Evolutionary conservation across 2,797 vertebrate species (phyloP), one percentile per base, ranked within the genome.

Genomic region (Sitta carolinensis): DNA sequence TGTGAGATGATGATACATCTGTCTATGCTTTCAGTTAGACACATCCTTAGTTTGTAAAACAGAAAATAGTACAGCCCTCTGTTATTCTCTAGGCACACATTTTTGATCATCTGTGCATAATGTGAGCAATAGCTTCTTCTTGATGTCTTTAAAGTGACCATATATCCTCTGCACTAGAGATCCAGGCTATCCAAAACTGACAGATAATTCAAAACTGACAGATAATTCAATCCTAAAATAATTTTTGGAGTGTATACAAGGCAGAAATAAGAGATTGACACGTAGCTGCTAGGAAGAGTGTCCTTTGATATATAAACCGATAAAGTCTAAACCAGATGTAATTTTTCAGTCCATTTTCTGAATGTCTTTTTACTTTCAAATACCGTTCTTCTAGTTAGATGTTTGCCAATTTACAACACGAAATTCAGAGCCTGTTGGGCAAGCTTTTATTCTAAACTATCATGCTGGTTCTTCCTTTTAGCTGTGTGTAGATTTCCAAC

Each of bases 261-360:
- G 59, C 72, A 94, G 84, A 84, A 83, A 74, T 67, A 92, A 62
- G n/a, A 89, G 83, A 93, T 84, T 83, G 89, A 62, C 84, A 54
- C 0, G 3, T 73, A 96, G 77, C 61, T 80, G 42, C 67, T 66
- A 66, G n/a, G 63, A 86, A 82, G 38, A 84, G 11, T 43, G 25
- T 87, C 66, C 61, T 97, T 95, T 93, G 70, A 92, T 86, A 87
- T 47, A 78, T 22, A 86, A 87, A 84, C 66, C 89, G 82, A 69
- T 68, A 29, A 88, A 96, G 16, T 51, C 61, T 78, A 59, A 91
- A 75, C 61, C 57, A 94, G 75, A 43, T 76, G 79, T 57, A 59
- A 57, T 76, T 93, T 92, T 94, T 70, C 59, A 87, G 59, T 54
- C 54, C 30, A 7, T 91, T 93, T 97, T 89, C 62, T 83, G 62